A percentile compares a stretch with the other conserved stretches of the same genome.
Conservation (phyloP, 2,113 vertebrate genomes). For the Solea solea region DNA sequence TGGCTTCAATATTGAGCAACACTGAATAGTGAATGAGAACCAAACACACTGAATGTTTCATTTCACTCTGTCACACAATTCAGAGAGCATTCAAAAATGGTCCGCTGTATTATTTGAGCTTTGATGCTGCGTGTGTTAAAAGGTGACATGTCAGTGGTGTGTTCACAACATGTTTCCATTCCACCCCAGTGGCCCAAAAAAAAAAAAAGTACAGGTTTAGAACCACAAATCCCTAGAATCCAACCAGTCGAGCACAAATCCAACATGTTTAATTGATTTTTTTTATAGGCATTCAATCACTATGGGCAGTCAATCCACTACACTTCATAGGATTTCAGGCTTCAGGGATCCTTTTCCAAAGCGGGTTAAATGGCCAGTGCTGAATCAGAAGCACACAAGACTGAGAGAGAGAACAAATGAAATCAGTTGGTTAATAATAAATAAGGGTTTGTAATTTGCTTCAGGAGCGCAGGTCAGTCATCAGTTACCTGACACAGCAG, state of each 20-base stretch:
- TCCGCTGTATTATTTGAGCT: neutral
- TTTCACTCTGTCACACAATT: neutral
- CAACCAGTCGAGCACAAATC: neutral
- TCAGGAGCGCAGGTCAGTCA: slow-evolving; percentile 23
- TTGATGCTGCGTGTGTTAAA: neutral
- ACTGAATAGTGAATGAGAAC: neutral
- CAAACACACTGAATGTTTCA: neutral
- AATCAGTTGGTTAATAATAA: slow-evolving; percentile 42
- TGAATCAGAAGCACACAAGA: slow-evolving; percentile 3
- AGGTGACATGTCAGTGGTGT: neutral
- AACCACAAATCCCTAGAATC: neutral
- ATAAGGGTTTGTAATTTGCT: slow-evolving; percentile 37
- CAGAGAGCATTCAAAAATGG: neutral
- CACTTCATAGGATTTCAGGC: neutral
- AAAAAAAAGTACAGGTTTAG: neutral
- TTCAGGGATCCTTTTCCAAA: slow-evolving; percentile 1
- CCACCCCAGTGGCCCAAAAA: neutral
- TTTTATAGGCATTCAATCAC: neutral
- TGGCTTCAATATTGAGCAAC: neutral
- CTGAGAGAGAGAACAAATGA: slow-evolving; percentile 30
- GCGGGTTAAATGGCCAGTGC: neutral
- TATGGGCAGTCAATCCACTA: neutral
- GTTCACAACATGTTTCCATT: neutral
- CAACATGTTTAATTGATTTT: slow-evolving; percentile 6
- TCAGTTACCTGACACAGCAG: slow-evolving; percentile 37